Base-by-base conservation (phyloP, 2,888 invertebrate genomes). In the Chydorus sphaericus region DNA sequence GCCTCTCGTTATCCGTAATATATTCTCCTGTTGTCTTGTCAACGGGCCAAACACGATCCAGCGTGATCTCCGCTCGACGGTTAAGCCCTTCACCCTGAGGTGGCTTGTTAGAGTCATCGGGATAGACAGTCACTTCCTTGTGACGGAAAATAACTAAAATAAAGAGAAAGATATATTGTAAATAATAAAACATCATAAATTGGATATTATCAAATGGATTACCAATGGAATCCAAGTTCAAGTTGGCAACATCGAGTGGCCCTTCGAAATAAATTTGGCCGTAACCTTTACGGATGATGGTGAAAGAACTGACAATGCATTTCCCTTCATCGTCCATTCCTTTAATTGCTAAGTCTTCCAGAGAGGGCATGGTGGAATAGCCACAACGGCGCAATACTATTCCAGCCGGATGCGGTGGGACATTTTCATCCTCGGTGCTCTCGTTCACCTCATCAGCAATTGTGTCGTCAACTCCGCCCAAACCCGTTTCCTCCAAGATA, bases 81-180 rank as follows among this genome's bases (percentile, higher is more conserved):
- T 98, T 98, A 44, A 98, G 73, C 0, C 85, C 94, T 59, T 79
- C 75, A 0, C 96, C 97, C 6, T 87, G 72, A 0, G 85, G 79
- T 0, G 98, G 97, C 69, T 96, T 97, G 0, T 77, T 75, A 61
- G 90, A 87, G 64, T 92, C 89, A 63, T 77, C 75, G 0, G 96
- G 94, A 73, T 98, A 98, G 4, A 98, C 82, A 20, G 86, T 85
- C 3, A 98, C 84, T 71, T 98, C 96, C 67, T 93, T 91, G 69
- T 91, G 85, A 4, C 92, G 78, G 71, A 97, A 90, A 66, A 88
- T 85, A 1, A 97, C 91, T 81, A 75, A 5, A 67, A n/a, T 18
- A 55, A 55, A 30, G 51, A 48, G 38, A 55, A 29, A 28, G 10
- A 26, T 20, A 55, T 6, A 49, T 10, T 1, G 5, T 39, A 20